Conservation (phyloP, 1,140 invertebrate genomes). For the Drosophila hydei region DNA sequence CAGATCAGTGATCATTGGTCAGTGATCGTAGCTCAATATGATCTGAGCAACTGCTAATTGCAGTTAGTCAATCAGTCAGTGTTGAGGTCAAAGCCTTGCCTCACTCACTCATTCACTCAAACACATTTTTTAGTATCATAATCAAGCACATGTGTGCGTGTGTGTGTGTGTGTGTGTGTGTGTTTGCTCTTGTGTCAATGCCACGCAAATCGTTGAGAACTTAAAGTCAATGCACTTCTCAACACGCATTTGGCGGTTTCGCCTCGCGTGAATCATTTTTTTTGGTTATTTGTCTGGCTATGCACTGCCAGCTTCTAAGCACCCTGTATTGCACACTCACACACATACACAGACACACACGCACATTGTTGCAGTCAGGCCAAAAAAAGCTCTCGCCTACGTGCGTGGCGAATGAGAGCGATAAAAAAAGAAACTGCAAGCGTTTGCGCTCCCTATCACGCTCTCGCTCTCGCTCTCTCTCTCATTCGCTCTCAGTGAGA, state of each 20-base stretch:
- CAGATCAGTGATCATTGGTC: not conserved
- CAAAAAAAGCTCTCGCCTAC: slow-evolving; percentile 40
- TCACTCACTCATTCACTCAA: slow-evolving; percentile 27
- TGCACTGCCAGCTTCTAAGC: slow-evolving; percentile 45
- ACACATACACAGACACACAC: slow-evolving; percentile 18
- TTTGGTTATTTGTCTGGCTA: slow-evolving; percentile 43
- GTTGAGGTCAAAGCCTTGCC: slow-evolving; percentile 44
- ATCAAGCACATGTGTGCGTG: slow-evolving; percentile 29
- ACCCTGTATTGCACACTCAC: slow-evolving; percentile 36
- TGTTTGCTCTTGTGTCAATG: slow-evolving; percentile 33
- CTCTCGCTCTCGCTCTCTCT: not conserved
- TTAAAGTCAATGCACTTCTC: slow-evolving; percentile 45
- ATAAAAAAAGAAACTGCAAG: slow-evolving; percentile 19
- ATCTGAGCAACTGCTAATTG: not conserved
- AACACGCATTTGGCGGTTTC: slow-evolving; percentile 33
- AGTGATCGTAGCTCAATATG: not conserved
- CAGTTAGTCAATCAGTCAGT: slow-evolving; percentile 39
- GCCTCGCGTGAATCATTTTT: slow-evolving; percentile 44
- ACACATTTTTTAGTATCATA: slow-evolving; percentile 26
- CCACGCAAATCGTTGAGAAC: slow-evolving; percentile 40
- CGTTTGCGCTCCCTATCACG: not conserved
- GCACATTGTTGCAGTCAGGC: slow-evolving; percentile 15
- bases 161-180: slow-evolving; percentile 11
- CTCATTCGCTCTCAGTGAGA: slow-evolving; percentile 34
- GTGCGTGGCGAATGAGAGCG: slow-evolving; percentile 31